Percentiles rank a stretch among this genome's conserved stretches.
Conservation (phyloP, 2,797 vertebrate genomes). For the Corythornis leucogaster region DNA sequence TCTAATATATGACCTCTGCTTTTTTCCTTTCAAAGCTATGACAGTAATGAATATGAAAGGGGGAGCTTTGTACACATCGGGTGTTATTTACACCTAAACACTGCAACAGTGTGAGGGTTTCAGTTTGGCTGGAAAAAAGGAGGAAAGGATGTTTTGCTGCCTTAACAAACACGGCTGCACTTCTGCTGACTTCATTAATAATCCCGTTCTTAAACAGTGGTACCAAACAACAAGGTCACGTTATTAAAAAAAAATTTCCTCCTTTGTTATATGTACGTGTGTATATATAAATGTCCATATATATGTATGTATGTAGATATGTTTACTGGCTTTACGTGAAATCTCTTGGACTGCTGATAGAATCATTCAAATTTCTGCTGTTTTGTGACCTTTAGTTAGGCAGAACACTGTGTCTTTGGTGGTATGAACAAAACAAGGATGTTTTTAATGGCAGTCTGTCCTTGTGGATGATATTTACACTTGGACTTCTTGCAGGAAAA, state of each 20-base stretch:
- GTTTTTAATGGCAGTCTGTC: background rate
- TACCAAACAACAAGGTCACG: background rate
- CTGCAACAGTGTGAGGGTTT: constrained; percentile 46
- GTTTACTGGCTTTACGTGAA: background rate
- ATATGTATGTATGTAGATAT: background rate
- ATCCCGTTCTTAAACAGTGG: background rate
- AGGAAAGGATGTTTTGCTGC: background rate
- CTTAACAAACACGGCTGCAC: constrained; percentile 1
- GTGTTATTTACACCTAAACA: constrained; percentile 90
- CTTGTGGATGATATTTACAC: background rate
- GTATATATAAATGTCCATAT: background rate
- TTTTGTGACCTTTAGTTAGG: constrained; percentile 9
- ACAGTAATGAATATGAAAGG: constrained; percentile 93
- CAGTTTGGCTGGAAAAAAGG: background rate
- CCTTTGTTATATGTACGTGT: background rate
- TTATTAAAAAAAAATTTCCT: constrained; percentile 5
- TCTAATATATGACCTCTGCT: constrained; percentile 92
- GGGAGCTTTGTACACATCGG: constrained; percentile 84
- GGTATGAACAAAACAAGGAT: constrained; percentile 11
- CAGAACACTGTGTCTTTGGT: constrained; percentile 4
- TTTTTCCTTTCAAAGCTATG: constrained; percentile 87
- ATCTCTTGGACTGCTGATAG: background rate
- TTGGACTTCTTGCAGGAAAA: constrained; percentile 6
- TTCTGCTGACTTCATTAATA: constrained; percentile 18
- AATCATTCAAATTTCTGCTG: constrained; percentile 7